Evolutionary conservation across 2,113 vertebrate species (phyloP), one percentile per base, ranked within the genome.

Genomic region (Epinephelus cyanopodus): DNA sequence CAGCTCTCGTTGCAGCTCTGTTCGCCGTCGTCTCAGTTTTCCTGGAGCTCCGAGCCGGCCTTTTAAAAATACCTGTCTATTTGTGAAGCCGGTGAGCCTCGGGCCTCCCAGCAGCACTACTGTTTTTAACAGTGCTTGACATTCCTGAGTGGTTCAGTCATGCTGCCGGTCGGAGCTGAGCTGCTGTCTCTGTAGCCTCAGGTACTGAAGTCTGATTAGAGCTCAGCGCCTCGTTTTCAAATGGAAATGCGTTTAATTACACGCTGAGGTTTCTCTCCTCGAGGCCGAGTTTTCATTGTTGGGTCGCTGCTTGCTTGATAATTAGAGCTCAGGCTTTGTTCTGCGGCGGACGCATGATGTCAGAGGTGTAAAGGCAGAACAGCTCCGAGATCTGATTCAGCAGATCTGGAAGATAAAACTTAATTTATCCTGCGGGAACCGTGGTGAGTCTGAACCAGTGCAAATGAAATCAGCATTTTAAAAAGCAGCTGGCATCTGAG

Each of bases 61-160:
- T 77, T 79, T 89, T 89, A 85, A 75, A 89, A 80, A 87, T 82
- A 83, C 77, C 64, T 58, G 82, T 88, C 70, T 83, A 69, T 91
- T 84, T 85, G 23, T 86, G 84, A 57, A 45, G 42, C 42, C 42
- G 42, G 9, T 45, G 42, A 62, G 61, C 73, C 56, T 1, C 12
- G 61, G 58, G 58, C 25, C 45, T 47, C 48, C 69, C 54, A 1
- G 74, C 81, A 69, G 71, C 79, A 29, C 74, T 13, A 57, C 75
- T 83, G 77, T 74, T 86, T 85, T 79, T 74, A 83, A 79, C 80
- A 37, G 72, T 18, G 68, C 72, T 48, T 5, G 15, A 70, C 88
- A 90, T 92, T 92, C 91, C 90, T 89, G 76, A 88, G 81, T 0
- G 33, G 72, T 89, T 80, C 39, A 42, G 72, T 91, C 89, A 91